Evolutionary conservation across 2,113 vertebrate genomes (phyloP), one percentile per base, ranked within the genome.

Genomic region (Megaceryle torquata): DNA sequence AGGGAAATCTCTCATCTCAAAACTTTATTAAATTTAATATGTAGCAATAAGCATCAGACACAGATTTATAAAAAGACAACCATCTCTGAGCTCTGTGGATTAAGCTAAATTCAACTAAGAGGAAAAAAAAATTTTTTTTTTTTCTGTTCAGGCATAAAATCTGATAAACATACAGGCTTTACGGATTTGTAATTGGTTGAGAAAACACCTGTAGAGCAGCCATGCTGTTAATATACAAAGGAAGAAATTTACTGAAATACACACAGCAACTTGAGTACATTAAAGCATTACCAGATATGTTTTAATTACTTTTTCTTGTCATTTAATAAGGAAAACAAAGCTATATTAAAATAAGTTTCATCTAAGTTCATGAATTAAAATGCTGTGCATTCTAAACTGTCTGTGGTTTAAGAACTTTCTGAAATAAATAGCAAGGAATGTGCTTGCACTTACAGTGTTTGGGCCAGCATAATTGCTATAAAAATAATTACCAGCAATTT

Each of bases 401-500:
- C 65, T 96, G 92, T 90, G 88, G 90, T 95, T 95, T 81, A 65
- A 83, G 59, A 81, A 82, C 85, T 67, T 90, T 95, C 92, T 94
- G 84, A 82, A 94, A 95, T 94, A 95, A 93, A 95, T 95, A 97
- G 85, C 91, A 50, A 85, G 86, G 91, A 96, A 94, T 95, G 95
- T 95, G 88, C 95, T 96, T 97, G 82, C 94, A 72, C 89, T 96
- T 91, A 96, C 26, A 63, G 65, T 83, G 85, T 92, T 97, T 92
- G 89, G 92, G 92, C 94, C 95, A 95, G 86, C 93, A 71, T 96
- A 96, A 94, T 95, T 93, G 84, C 92, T 83, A 79, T 91, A 67
- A 97, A 92, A 95, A 96, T 97, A 97, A 98, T 98, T 97, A 89
- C 91, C 57, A 43, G 91, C 90, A 97, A 97, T 97, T 97, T 97